A percentile compares a stretch with the other conserved stretches of the same genome.
Conservation (phyloP, 30 jellyfish, hydroid and myxozoan genomes). For the Aurelia sp. region DNA sequence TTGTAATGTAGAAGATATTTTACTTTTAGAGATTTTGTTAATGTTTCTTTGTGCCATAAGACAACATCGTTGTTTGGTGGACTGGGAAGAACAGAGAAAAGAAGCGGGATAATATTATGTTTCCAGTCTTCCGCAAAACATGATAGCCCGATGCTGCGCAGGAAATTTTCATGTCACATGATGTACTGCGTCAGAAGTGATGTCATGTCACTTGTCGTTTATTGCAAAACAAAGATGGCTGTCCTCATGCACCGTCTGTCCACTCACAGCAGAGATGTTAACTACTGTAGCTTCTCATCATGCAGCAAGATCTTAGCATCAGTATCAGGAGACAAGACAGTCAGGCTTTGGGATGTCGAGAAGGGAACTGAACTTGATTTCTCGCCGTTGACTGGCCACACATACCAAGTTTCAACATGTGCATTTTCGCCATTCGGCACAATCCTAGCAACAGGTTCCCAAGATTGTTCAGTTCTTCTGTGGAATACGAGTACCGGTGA, state of each 20-base stretch:
- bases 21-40: no score
- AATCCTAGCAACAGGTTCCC: constrained; percentile 91
- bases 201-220: neutral
- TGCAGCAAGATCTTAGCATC: constrained; percentile 80
- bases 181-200: neutral
- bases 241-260: constrained; percentile 73
- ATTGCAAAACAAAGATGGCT: constrained; percentile 69
- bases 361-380: constrained; percentile 66
- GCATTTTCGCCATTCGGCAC: constrained; percentile 93
- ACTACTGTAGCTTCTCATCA: constrained; percentile 86
- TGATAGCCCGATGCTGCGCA: neutral
- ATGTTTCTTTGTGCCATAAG: no score
- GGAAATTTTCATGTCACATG: neutral
- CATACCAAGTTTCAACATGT: constrained; percentile 78
- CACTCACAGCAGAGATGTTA: constrained; percentile 84
- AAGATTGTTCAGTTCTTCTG: constrained; percentile 79
- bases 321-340: constrained; percentile 89
- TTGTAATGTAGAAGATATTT: no score
- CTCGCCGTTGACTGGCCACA: constrained; percentile 88
- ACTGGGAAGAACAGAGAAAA: no score
- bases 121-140: neutral
- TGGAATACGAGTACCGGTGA: constrained; percentile 89
- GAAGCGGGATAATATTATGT: no score
- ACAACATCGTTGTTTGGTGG: no score
- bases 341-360: constrained; percentile 78